Percentiles rank a stretch among this genome's conserved stretches.
phyloP scores from a whole-genome alignment of 2,888 invertebrate genomes.

The Metallyticus violacea region DNA sequence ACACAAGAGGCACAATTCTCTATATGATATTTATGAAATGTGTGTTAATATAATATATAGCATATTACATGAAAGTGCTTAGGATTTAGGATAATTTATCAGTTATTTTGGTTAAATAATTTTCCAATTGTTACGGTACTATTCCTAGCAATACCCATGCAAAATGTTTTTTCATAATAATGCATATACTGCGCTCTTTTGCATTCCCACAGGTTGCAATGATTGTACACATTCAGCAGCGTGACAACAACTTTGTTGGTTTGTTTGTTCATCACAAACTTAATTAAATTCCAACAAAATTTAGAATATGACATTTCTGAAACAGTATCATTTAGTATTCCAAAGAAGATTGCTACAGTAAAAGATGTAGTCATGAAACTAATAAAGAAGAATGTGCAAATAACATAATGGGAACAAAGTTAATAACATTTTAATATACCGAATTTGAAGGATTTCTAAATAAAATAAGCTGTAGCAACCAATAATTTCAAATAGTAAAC shows the following conservation, averaged over 20 bases:
- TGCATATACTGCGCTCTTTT: not conserved
- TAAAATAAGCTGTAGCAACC: not conserved
- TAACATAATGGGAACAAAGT: no score
- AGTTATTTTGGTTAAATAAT: not conserved
- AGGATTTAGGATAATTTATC: not conserved
- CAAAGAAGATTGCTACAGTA: not conserved
- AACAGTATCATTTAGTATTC: not conserved
- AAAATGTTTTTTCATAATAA: not conserved
- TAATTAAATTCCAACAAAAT: no score
- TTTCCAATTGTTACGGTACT: not conserved
- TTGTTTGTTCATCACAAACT: not conserved
- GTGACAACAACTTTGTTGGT: not conserved
- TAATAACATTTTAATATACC: no score
- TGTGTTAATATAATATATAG: not conserved
- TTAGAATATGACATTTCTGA: not conserved
- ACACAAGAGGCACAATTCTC: conserved; percentile 32
- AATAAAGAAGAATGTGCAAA: not conserved
- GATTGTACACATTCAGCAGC: not conserved
- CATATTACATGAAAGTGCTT: not conserved
- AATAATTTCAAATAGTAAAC: not conserved
- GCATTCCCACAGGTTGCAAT: not conserved
- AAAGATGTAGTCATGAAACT: not conserved
- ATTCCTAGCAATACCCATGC: not conserved
- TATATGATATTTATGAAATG: conserved; percentile 17
- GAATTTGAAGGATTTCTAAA: no score